Base-by-base conservation (phyloP, 2,113 vertebrate genomes). In the Ctenodactylus gundi region DNA sequence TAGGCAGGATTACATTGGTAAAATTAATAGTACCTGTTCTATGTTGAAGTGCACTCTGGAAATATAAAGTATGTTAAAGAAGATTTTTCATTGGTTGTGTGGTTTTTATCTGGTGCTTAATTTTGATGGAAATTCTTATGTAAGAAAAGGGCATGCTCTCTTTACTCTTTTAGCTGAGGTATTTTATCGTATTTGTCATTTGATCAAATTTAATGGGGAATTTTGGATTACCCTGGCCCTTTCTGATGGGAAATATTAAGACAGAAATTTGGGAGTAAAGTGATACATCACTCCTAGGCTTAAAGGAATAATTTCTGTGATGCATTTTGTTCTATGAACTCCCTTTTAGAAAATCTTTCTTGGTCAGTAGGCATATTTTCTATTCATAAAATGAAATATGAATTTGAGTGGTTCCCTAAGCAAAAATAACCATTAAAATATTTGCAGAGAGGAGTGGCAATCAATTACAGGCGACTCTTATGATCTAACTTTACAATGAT, bases 371-470 rank as follows among this genome's bases (percentile, higher is more conserved):
- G 9, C 34, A 68, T 13, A 41, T 67, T 85, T 93, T 39, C 49
- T 78, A 65, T 65, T 94, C 41, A 64, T 39, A 87, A 13, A 72
- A 55, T 77, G 53, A 96, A 90, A 81, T 86, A 78, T 64, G 41
- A 86, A 90, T 78, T 57, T 58, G 23, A 31, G 34, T 72, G 62
- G 90, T 70, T 36, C 34, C 39, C 21, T 36, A 29, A 77, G n/a
- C 68, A 93, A 21, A 58, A 87, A 78, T 21, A 84, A 90, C n/a
- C 18, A 77, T 27, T 77, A 62, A 41, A 83, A 41, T 78, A 65
- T 72, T 94, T 90, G 55, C n/a, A 57, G 31, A 58, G 7, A 20
- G 2, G 51, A 7, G 17, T 51, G 75, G 7, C 23, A 7, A 73
- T 41, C 2, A 15, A 62, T 57, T 39, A 41, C n/a, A 18, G n/a